A percentile compares a stretch with the other conserved stretches of the same genome.
Evolutionary conservation across 2,797 vertebrate genomes (phyloP).

Genomic region (Danio aesculapii): DNA sequence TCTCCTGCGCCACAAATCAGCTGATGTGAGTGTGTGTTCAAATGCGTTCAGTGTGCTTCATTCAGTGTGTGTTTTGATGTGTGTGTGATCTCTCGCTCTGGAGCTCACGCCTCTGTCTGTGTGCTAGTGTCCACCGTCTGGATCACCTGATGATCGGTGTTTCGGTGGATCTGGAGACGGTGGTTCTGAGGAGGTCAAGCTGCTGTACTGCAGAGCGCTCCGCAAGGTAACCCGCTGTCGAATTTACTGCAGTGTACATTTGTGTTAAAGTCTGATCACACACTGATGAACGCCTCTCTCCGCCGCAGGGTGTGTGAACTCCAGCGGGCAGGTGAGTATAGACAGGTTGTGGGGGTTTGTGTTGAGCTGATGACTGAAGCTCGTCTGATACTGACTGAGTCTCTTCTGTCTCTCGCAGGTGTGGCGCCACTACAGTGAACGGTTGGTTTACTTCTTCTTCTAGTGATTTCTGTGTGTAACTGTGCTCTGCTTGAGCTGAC

Average conservation of each 20-base stretch:
- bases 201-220: conserved; percentile 58
- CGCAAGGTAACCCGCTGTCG: conserved; percentile 61
- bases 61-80: neutral
- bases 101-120: conserved; percentile 15
- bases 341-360: neutral
- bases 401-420: conserved; percentile 65
- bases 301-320: conserved; percentile 69
- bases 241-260: neutral
- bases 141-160: conserved; percentile 60
- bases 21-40: conserved; percentile 70
- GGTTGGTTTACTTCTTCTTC: conserved; percentile 61
- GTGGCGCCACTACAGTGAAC: conserved; percentile 62
- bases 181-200: conserved; percentile 59
- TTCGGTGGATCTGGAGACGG: conserved; percentile 37
- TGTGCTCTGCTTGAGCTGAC: neutral
- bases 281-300: neutral
- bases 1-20: conserved; percentile 72
- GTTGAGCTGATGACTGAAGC: neutral
- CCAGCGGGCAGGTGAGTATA: conserved; percentile 69
- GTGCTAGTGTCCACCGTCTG: conserved; percentile 69
- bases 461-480: neutral
- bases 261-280: neutral
- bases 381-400: neutral
- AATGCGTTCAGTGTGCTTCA: neutral
- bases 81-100: neutral